These are phyloP conservation scores for Bombus pascuorum DNA, from an alignment of 1,140 invertebrate species.

Conservation along the genomic window DNA sequence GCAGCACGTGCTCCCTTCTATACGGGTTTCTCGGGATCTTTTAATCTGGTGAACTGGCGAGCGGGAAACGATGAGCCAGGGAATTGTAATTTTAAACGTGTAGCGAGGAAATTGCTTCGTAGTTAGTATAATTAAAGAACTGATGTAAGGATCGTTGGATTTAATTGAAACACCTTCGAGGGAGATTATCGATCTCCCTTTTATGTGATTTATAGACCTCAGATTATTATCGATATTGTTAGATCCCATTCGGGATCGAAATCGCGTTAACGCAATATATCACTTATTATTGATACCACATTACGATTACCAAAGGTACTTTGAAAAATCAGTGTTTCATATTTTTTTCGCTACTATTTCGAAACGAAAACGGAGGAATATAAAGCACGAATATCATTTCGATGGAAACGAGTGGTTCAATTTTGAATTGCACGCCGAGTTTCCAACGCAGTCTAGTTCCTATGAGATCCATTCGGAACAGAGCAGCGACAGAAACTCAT, in stretches of 20 bases:
- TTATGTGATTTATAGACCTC: no score
- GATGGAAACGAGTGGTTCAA: not conserved
- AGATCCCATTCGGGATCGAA: no score
- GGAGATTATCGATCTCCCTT: no score
- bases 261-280: no score
- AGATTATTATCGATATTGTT: no score
- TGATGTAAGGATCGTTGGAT: not conserved
- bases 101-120: not conserved
- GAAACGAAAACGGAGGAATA: no score
- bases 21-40: not conserved
- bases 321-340: no score
- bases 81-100: not conserved
- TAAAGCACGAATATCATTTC: no score
- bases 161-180: not conserved
- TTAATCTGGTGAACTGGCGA: not conserved
- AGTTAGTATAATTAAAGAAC: not conserved
- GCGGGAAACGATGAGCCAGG: not conserved
- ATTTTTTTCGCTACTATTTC: no score
- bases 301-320: no score
- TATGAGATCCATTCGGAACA: not conserved
- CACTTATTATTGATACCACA: no score
- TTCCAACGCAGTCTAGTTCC: no score
- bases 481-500: conserved; percentile 25
- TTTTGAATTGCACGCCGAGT: not conserved
- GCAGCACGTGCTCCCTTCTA: not conserved